These are phyloP conservation scores for Conops quadrifasciatus DNA, from an alignment of 2,888 invertebrate species.

Conservation along the genomic window DNA sequence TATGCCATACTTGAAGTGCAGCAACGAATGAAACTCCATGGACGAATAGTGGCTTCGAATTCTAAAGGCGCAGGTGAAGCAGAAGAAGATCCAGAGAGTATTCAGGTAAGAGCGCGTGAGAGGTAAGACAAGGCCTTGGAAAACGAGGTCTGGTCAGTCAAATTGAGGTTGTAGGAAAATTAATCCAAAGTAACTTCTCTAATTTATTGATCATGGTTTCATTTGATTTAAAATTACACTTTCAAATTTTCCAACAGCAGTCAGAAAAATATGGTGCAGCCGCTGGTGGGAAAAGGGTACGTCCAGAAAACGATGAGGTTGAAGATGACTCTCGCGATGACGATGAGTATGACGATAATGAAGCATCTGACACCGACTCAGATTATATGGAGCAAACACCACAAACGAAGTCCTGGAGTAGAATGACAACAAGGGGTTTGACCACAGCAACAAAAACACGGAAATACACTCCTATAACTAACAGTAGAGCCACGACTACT, in stretches of 20 bases:
- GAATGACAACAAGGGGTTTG: conserved; percentile 31
- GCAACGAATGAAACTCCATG: conserved; percentile 57
- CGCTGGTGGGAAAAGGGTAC: too few relatives aligned
- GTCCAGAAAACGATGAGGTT: too few relatives aligned
- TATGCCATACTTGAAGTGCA: conserved; percentile 63
- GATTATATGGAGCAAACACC: conserved; percentile 39
- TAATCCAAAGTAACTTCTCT: background rate
- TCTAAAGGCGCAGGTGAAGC: conserved; percentile 38
- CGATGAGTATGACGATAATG: conserved; percentile 16
- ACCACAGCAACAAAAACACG: conserved; percentile 34
- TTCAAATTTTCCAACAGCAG: too few relatives aligned
- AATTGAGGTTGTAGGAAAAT: background rate
- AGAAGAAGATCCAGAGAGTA: conserved; percentile 39
- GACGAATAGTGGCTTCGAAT: conserved; percentile 48
- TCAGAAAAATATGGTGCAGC: too few relatives aligned
- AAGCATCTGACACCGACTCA: conserved; percentile 33
- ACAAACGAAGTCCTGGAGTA: conserved; percentile 23
- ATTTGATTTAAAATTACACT: too few relatives aligned
- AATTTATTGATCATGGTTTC: too few relatives aligned
- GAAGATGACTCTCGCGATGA: conserved; percentile 17
- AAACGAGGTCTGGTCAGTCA: too few relatives aligned
- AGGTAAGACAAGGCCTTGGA: too few relatives aligned
- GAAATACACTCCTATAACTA: background rate
- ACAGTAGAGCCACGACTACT: conserved; percentile 34
- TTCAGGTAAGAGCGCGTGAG: conserved; percentile 22